phyloP scores from a whole-genome alignment of 2,888 invertebrate species.

The Epinotia ramella region DNA sequence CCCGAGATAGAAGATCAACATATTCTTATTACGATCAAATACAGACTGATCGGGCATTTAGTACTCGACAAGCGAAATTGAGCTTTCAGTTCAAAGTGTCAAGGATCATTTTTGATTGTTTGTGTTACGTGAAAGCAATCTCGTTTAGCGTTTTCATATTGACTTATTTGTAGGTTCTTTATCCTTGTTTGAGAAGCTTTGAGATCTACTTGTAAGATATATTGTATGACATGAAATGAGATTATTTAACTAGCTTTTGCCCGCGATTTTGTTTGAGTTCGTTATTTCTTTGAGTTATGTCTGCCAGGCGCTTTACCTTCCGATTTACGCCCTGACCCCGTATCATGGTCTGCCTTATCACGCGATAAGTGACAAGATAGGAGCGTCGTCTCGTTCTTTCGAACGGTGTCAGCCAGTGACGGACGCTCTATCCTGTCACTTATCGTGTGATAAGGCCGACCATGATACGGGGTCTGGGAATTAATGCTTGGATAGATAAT shows the following conservation, averaged over 20 bases:
- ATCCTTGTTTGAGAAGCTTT: slow-evolving; percentile 22
- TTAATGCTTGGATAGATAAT: no score
- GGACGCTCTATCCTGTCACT: no score
- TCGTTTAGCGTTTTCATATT: slow-evolving; percentile 34
- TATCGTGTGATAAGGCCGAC: no score
- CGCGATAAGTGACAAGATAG: no score
- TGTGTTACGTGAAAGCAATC: slow-evolving; percentile 16
- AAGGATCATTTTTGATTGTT: slow-evolving; percentile 1
- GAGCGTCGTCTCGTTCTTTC: no score
- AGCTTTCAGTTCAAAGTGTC: background rate
- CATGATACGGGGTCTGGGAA: no score
- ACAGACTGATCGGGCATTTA: slow-evolving; percentile 16
- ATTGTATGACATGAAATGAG: background rate
- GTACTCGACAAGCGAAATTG: background rate
- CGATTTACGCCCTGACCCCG: no score
- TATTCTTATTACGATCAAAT: slow-evolving; percentile 33
- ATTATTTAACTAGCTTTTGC: background rate
- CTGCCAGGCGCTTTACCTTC: no score
- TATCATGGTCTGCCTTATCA: no score
- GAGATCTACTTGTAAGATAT: slow-evolving; percentile 14
- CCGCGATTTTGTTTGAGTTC: background rate
- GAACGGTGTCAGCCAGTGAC: no score
- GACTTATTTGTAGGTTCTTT: slow-evolving; percentile 34
- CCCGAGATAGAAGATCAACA: slow-evolving; percentile 26
- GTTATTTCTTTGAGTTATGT: no score